These are phyloP conservation scores for Ectropis crepuscularia DNA, from an alignment of 2,888 invertebrate genomes.

Conservation along the genomic window DNA sequence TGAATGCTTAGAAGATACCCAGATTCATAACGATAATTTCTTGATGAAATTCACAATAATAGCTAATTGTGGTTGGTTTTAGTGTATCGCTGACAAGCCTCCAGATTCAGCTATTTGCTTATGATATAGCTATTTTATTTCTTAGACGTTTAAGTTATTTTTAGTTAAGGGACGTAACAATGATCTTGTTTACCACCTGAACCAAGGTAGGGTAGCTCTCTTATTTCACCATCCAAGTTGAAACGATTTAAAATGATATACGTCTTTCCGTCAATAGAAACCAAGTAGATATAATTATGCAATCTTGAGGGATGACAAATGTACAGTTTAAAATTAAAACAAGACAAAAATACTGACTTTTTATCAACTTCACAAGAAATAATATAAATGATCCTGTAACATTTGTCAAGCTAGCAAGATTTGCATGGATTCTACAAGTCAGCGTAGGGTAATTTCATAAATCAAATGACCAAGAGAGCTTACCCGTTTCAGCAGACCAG, in stretches of 20 bases:
- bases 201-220: constrained; percentile 40
- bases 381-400: background rate
- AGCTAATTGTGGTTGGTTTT: too few species aligned
- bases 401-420: background rate
- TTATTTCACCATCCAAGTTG: background rate
- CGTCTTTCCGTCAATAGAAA: background rate
- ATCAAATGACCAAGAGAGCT: constrained; percentile 39
- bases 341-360: background rate
- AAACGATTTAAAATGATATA: background rate
- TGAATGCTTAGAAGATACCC: too few species aligned
- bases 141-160: background rate
- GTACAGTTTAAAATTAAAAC: too few species aligned
- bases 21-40: too few species aligned
- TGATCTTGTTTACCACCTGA: constrained; percentile 33
- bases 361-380: background rate
- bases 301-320: constrained; percentile 1
- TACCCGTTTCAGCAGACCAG: constrained; percentile 40
- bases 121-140: too few species aligned
- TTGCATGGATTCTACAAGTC: constrained; percentile 1
- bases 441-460: constrained; percentile 10
- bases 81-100: too few species aligned
- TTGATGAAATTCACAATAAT: too few species aligned
- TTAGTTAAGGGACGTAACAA: background rate
- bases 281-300: constrained; percentile 2
- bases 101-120: too few species aligned